Percentiles rank a stretch among this genome's conserved stretches.
These are phyloP conservation scores for Callocephalon fimbriatum DNA, from an alignment of 2,113 vertebrate genomes.

Conservation along the genomic window DNA sequence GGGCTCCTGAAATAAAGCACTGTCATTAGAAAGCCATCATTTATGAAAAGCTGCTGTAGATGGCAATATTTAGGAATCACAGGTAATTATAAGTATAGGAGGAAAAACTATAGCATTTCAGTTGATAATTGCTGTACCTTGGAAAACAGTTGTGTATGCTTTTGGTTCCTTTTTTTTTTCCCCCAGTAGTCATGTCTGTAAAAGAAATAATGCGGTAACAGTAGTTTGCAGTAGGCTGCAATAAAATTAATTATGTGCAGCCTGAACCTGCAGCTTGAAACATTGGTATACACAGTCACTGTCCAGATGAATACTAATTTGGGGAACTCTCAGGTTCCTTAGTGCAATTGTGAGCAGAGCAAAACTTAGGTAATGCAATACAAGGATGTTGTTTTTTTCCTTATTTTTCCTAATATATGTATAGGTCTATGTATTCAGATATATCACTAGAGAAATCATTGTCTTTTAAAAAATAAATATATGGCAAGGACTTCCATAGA, in stretches of 20 bases:
- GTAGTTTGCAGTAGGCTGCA: background rate
- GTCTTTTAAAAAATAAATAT: background rate
- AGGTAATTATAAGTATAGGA: background rate
- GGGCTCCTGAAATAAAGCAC: background rate
- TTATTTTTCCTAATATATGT: background rate
- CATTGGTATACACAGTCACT: background rate
- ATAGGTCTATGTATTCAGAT: background rate
- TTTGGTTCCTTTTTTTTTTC: background rate
- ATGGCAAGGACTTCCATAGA: background rate
- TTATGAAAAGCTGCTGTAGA: background rate
- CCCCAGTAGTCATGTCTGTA: background rate
- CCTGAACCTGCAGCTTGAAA: background rate
- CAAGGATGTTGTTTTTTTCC: accelerated
- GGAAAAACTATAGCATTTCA: background rate
- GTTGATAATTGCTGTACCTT: background rate
- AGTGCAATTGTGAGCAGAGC: background rate
- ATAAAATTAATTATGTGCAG: background rate
- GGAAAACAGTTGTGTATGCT: background rate
- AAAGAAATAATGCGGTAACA: background rate
- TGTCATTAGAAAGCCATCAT: background rate
- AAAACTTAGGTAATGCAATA: background rate
- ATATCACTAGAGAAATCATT: background rate
- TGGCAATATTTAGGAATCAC: background rate
- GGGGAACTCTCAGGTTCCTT: background rate
- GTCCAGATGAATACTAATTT: background rate